These are phyloP conservation scores for Papilio xuthus DNA, from an alignment of 1,140 invertebrate genomes.

Conservation along the genomic window DNA sequence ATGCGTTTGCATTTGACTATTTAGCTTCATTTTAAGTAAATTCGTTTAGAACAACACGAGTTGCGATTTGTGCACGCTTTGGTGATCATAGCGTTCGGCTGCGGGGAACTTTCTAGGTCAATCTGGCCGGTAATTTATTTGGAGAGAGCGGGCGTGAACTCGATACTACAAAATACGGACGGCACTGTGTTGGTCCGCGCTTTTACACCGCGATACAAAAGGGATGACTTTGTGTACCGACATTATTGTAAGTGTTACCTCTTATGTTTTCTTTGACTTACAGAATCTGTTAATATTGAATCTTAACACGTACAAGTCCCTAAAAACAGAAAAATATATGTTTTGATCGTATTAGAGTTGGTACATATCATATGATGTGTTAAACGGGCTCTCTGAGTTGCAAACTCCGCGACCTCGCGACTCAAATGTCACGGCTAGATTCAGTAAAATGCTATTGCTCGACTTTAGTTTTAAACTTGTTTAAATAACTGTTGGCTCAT, in stretches of 20 bases:
- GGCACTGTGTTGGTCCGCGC: constrained; percentile 43
- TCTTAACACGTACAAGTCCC: not conserved
- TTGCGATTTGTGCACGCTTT: constrained; percentile 30
- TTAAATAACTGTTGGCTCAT: not conserved
- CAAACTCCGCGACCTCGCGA: not conserved
- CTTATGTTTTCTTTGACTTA: constrained; percentile 44
- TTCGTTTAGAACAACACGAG: not conserved
- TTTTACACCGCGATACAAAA: constrained; percentile 42
- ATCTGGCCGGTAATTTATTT: constrained; percentile 68
- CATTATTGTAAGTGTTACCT: constrained; percentile 45
- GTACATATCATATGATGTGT: not conserved
- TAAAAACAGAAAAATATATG: not conserved
- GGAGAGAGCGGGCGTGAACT: constrained; percentile 59
- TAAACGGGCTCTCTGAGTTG: not conserved
- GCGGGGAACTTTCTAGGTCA: constrained; percentile 64
- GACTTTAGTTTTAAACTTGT: not conserved
- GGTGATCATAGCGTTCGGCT: constrained; percentile 53
- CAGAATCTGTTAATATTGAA: not conserved
- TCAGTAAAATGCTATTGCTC: not conserved
- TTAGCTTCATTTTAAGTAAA: not conserved
- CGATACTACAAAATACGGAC: constrained; percentile 58
- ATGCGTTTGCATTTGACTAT: too few species aligned
- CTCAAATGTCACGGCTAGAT: constrained; percentile 10
- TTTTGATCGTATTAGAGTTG: not conserved
- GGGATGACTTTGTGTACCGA: constrained; percentile 45